Evolutionary conservation across 53 echinoderm and acorn worm genomes (phyloP), one percentile per base, ranked within the genome.

Genomic region (Patiria pectinifera): DNA sequence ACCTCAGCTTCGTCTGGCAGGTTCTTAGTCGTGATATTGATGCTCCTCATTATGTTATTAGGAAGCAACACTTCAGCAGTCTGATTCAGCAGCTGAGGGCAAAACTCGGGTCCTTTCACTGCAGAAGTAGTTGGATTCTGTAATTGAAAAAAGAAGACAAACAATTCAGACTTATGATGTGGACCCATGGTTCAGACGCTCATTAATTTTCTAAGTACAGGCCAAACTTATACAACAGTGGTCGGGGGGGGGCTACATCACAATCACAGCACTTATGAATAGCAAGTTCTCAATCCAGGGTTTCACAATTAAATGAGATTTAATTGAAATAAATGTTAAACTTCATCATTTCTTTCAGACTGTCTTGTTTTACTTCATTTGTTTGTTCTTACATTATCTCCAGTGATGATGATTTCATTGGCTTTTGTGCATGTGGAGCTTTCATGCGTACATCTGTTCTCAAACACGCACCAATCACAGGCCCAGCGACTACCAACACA

Each of bases 381-480:
- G 49, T 25, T 84, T 82, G 59, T 78, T 76, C 63, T 92, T 86
- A 95, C 95, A 23, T 95, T 91, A 16, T 84, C 43, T 71, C 87
- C 86, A 22, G 93, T 82, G 22, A 95, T 86, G 69, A 90, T 80
- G 95, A 78, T 89, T 59, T 91, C 95, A 49, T 71, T 69, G 10
- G 2, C 43, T 48, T 62, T 87, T 35, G 85, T 46, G 81, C 93
- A 95, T 14, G 95, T 95, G 35, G 48, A 59, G 81, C 80, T 93
- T 76, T 92, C 86, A 96, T 96, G 95, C 58, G 96, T 95, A 84
- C 96, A 96, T 89, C 53, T 92, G 94, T 96, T 96, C 72, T 92
- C 95, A 95, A 94, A 96, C 79, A 96, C 92, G 92, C 96, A 95
- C 96, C 96, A 96, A 59, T 95, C 84, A 89, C 96, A 96, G 35